Evolutionary conservation across 2,113 vertebrate species (phyloP).

Genomic region (Furnarius figulus): DNA sequence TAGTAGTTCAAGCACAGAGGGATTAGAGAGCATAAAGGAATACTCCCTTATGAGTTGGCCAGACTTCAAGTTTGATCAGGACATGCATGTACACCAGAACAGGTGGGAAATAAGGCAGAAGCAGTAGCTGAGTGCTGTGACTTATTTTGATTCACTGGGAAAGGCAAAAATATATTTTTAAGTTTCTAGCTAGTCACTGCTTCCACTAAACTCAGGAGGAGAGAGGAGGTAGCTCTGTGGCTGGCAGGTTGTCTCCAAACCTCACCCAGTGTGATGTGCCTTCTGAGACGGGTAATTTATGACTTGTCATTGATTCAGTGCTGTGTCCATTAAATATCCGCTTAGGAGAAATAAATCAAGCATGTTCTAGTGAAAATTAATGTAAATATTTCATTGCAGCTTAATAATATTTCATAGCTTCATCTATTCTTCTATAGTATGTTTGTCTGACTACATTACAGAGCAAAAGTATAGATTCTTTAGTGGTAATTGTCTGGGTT

Average conservation of each 20-base stretch:
- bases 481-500: not conserved
- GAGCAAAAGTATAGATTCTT: not conserved
- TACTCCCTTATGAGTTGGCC: not conserved
- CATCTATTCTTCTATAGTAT: not conserved
- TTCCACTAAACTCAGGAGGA: not conserved
- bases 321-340: not conserved
- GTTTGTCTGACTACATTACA: not conserved
- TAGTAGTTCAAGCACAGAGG: not conserved
- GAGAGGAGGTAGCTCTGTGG: not conserved
- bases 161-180: not conserved
- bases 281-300: not conserved
- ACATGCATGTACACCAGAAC: accelerated
- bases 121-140: not conserved
- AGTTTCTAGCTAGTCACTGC: not conserved
- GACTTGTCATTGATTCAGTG: not conserved
- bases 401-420: not conserved
- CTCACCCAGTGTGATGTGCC: no score
- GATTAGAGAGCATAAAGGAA: not conserved
- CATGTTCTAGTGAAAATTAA: not conserved
- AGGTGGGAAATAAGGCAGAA: not conserved
- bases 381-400: not conserved
- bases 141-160: not conserved
- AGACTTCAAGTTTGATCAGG: not conserved
- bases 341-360: not conserved
- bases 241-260: not conserved